phyloP scores from a whole-genome alignment of 2,888 invertebrate genomes.

The Gortyna flavago region DNA sequence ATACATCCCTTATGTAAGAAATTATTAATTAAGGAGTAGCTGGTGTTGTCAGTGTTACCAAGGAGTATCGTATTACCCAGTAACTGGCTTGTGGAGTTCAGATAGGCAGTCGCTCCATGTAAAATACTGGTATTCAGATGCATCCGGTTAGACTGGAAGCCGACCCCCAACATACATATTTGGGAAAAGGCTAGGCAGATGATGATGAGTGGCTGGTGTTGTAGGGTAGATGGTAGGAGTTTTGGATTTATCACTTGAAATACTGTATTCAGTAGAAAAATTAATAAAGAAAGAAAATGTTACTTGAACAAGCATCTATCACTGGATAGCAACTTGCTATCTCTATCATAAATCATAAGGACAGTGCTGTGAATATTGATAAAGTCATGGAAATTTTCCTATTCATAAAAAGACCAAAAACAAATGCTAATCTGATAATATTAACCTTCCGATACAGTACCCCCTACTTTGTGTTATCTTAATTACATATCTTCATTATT shows the following conservation, averaged over 20 bases:
- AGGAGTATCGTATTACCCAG: too few species aligned
- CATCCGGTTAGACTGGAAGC: too few species aligned
- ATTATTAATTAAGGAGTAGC: not conserved
- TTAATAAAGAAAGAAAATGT: not conserved
- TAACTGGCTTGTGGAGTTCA: too few species aligned
- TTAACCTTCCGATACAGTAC: conserved; percentile 36
- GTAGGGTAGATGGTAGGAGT: not conserved
- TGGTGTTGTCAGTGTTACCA: not conserved
- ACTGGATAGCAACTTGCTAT: conserved; percentile 13
- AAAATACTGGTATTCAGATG: too few species aligned
- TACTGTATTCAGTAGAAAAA: not conserved
- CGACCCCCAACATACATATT: too few species aligned
- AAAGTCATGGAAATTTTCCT: conserved; percentile 41
- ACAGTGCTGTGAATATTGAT: conserved; percentile 19
- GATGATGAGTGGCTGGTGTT: not conserved
- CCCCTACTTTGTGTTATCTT: conserved; percentile 31
- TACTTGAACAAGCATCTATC: not conserved
- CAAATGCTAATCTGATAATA: conserved; percentile 39
- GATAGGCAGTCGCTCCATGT: too few species aligned
- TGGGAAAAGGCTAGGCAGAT: too few species aligned
- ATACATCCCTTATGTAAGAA: not conserved
- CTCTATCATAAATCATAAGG: conserved; percentile 9
- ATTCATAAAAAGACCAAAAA: conserved; percentile 30
- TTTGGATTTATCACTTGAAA: not conserved
- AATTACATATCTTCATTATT: not conserved